These are phyloP conservation scores for Sinocyclocheilus anshuiensis DNA, from an alignment of 2,113 vertebrate genomes.

Conservation along the genomic window DNA sequence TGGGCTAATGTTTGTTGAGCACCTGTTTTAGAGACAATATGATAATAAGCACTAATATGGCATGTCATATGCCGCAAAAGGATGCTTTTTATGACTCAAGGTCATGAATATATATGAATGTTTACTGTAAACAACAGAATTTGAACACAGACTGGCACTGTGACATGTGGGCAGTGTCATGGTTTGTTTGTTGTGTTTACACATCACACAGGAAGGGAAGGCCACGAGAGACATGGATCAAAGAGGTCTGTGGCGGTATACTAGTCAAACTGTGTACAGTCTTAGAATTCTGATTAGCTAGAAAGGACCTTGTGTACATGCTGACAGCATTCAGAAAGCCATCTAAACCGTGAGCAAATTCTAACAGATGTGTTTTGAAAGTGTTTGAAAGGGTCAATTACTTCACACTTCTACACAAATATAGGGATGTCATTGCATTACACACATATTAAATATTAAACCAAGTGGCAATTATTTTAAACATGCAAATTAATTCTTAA, in stretches of 20 bases:
- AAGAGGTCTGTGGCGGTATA: not conserved
- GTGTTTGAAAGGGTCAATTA: not conserved
- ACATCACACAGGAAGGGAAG: slow-evolving; percentile 72
- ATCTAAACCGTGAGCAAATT: not conserved
- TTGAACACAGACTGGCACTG: slow-evolving; percentile 69
- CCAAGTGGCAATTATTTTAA: not conserved
- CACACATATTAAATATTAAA: not conserved
- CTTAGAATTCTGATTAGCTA: not conserved
- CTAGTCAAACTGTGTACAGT: not conserved
- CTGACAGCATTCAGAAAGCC: not conserved
- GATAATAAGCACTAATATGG: not conserved
- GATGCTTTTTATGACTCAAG: slow-evolving; percentile 62
- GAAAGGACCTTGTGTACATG: not conserved
- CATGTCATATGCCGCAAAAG: not conserved
- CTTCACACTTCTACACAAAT: not conserved
- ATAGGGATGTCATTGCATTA: not conserved
- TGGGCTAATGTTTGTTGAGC: not conserved
- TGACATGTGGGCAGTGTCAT: slow-evolving; percentile 64
- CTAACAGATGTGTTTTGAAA: not conserved
- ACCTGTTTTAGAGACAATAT: not conserved
- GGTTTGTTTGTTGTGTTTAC: slow-evolving; percentile 79
- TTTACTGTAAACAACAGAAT: slow-evolving; percentile 73
- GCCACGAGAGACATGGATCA: slow-evolving; percentile 56
- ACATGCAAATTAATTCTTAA: too few species aligned
- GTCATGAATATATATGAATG: slow-evolving; percentile 64